Conservation (phyloP, 2,797 vertebrate genomes). For the Fistularia tabacaria region DNA sequence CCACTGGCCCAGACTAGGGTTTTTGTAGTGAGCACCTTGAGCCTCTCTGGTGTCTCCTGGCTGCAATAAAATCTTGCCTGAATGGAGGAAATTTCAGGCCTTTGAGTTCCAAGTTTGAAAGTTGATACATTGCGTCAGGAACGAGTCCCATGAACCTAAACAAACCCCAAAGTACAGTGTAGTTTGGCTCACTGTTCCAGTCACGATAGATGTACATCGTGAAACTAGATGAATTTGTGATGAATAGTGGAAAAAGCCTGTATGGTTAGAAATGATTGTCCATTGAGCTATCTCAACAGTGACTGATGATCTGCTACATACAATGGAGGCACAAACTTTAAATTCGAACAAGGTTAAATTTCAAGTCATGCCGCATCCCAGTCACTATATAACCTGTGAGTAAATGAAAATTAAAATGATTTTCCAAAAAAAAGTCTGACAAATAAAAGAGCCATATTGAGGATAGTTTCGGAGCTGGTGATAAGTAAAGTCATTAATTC, state of each 20-base stretch:
- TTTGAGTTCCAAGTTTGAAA: constrained; percentile 17
- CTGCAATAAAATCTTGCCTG: constrained; percentile 40
- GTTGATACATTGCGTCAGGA: constrained; percentile 11
- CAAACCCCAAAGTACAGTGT: background rate
- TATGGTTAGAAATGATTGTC: constrained; percentile 1
- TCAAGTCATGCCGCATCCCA: too few relatives aligned
- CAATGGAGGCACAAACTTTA: background rate
- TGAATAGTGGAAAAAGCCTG: constrained; percentile 2
- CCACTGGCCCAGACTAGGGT: constrained; percentile 7
- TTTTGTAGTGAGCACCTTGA: too few relatives aligned
- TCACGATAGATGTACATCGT: constrained; percentile 3
- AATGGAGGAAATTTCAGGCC: constrained; percentile 23
- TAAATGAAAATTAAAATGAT: too few relatives aligned
- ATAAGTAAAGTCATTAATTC: too few relatives aligned
- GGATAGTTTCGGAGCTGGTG: too few relatives aligned
- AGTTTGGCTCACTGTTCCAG: constrained; percentile 15
- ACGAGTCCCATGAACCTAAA: constrained; percentile 27
- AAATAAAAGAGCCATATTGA: too few relatives aligned
- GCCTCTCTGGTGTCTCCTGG: constrained; percentile 44
- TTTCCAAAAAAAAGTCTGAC: too few relatives aligned
- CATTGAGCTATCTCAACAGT: constrained; percentile 7
- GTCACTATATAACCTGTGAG: too few relatives aligned
- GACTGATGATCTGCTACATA: constrained; percentile 6
- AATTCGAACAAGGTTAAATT: background rate
- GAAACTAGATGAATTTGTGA: constrained; percentile 20